phyloP scores from a whole-genome alignment of 2,113 vertebrate species.

The Lichenostomus cassidix region DNA sequence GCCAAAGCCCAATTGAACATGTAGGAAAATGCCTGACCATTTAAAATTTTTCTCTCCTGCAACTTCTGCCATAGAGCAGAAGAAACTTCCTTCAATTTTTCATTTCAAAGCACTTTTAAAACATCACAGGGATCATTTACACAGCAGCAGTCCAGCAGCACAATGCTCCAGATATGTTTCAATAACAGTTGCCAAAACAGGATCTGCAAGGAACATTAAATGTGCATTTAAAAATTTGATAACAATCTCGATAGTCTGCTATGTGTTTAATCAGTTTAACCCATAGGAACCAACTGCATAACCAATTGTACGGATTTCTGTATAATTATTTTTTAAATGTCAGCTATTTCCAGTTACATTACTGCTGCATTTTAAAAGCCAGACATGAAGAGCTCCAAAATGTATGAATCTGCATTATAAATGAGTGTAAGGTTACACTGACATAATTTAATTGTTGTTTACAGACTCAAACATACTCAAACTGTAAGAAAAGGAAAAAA shows the following conservation, averaged over 20 bases:
- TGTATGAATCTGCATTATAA: not conserved
- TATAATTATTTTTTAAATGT: not conserved
- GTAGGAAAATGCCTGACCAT: not conserved
- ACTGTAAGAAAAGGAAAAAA: not conserved
- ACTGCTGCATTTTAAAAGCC: not conserved
- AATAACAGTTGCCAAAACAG: not conserved
- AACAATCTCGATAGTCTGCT: not conserved
- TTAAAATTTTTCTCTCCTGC: not conserved
- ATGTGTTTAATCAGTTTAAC: not conserved
- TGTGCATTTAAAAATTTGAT: not conserved
- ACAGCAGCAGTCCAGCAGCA: not conserved
- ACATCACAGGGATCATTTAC: not conserved
- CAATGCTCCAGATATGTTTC: not conserved
- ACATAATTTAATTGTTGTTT: not conserved
- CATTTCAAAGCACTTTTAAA: constrained; percentile 21
- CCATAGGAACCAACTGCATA: not conserved
- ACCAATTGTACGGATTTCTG: not conserved
- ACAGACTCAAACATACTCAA: not conserved
- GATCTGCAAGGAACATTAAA: not conserved
- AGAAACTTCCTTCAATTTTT: constrained; percentile 9
- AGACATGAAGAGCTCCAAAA: not conserved
- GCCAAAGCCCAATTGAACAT: not conserved
- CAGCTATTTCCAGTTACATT: not conserved
- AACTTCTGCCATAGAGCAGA: not conserved
- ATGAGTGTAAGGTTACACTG: rapidly evolving